These are phyloP conservation scores for Sinocyclocheilus maitianheensis DNA, from an alignment of 2,113 vertebrate species.

Conservation along the genomic window DNA sequence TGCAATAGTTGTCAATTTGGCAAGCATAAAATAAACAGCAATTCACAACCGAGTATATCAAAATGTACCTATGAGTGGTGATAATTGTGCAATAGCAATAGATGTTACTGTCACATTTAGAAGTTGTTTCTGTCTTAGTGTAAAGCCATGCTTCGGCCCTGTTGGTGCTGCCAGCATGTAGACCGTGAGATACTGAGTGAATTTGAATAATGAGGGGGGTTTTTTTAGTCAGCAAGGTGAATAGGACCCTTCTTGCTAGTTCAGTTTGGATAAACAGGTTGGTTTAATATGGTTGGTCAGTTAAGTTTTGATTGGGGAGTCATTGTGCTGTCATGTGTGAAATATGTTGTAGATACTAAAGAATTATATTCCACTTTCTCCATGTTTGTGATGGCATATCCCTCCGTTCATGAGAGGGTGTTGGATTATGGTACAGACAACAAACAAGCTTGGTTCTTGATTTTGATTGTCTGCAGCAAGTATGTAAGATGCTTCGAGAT, in stretches of 20 bases:
- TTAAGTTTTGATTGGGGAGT: background rate
- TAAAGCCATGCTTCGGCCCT: slow-evolving; percentile 27
- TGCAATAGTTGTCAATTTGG: slow-evolving; percentile 24
- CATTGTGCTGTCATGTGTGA: slow-evolving; percentile 10
- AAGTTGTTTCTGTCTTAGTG: slow-evolving; percentile 18
- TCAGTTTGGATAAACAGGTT: background rate
- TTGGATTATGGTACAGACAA: background rate
- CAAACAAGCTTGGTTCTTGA: slow-evolving; percentile 10
- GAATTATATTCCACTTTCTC: background rate
- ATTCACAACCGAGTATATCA: background rate
- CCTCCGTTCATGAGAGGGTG: no score
- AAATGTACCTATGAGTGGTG: slow-evolving; percentile 20
- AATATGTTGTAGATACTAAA: background rate
- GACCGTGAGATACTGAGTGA: background rate
- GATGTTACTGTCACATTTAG: slow-evolving; percentile 24
- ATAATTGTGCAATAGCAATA: slow-evolving; percentile 39
- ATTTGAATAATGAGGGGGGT: background rate
- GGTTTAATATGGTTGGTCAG: slow-evolving; percentile 12
- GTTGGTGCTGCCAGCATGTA: slow-evolving; percentile 24
- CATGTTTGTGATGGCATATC: no score
- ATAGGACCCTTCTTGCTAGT: background rate
- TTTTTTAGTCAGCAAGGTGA: background rate
- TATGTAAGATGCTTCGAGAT: background rate
- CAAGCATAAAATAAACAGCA: background rate
- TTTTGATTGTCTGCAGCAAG: background rate